Conservation (phyloP, 2,797 vertebrate species). For the Streptopelia turtur region DNA sequence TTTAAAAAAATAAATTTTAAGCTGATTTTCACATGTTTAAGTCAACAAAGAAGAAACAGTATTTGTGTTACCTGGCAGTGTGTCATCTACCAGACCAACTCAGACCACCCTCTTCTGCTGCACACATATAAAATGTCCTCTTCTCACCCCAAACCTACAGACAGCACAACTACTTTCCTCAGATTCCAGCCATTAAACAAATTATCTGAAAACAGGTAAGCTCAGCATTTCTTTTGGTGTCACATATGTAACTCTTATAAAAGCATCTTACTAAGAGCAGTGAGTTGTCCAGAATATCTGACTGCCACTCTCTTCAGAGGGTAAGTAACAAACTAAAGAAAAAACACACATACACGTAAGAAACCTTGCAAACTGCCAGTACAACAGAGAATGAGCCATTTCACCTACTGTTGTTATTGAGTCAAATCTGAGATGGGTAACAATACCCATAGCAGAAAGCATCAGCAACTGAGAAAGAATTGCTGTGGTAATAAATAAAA, state of each 20-base stretch:
- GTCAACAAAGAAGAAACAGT: neutral
- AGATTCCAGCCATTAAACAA: neutral
- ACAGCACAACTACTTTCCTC: neutral
- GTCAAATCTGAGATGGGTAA: constrained; percentile 37
- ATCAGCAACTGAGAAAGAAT: constrained; percentile 12
- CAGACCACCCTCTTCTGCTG: rapidly evolving
- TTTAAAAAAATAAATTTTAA: neutral
- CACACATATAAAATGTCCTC: neutral
- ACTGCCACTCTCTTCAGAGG: neutral
- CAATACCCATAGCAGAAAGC: constrained; percentile 27
- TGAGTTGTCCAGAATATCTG: neutral
- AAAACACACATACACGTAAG: neutral
- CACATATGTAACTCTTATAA: neutral
- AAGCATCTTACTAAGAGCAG: neutral
- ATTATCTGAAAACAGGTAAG: neutral
- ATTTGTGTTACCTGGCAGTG: neutral
- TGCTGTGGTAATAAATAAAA: constrained; percentile 56
- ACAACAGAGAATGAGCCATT: neutral
- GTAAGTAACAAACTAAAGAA: neutral
- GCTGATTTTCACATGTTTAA: neutral
- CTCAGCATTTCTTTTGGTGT: neutral
- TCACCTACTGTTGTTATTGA: constrained; percentile 42
- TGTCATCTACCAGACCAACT: neutral
- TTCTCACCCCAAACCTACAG: neutral
- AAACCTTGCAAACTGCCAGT: neutral